Percentiles rank a stretch among this genome's conserved stretches.
Evolutionary conservation across 2,888 invertebrate genomes (phyloP).

Genomic region (Ypsolopha sequella): DNA sequence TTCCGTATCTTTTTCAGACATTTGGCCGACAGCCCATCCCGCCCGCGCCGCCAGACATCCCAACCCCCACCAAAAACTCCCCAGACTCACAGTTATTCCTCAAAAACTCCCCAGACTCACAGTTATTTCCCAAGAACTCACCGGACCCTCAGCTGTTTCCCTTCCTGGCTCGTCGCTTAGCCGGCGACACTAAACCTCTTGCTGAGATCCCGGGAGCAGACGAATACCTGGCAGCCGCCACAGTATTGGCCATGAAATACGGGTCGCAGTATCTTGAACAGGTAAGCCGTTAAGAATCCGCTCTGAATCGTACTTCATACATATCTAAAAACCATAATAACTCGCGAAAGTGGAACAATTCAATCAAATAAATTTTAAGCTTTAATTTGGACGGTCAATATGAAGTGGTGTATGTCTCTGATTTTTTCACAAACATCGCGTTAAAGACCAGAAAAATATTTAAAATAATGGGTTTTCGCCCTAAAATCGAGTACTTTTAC

Average conservation of each 20-base stretch:
- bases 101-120: conserved; percentile 76
- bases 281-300: conserved; percentile 22
- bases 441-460: too few species aligned
- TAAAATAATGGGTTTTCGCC: too few species aligned
- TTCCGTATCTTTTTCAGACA: conserved; percentile 77
- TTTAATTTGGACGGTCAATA: too few species aligned
- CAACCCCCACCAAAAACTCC: conserved; percentile 43
- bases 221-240: conserved; percentile 87
- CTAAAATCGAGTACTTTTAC: too few species aligned
- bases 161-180: conserved; percentile 80
- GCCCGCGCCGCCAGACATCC: conserved; percentile 50
- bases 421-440: too few species aligned
- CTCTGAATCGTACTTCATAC: too few species aligned
- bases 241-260: conserved; percentile 90
- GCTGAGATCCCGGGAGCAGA: conserved; percentile 67
- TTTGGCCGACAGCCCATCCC: conserved; percentile 90
- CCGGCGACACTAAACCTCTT: conserved; percentile 36
- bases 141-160: conserved; percentile 88
- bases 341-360: too few species aligned
- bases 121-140: conserved; percentile 76
- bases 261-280: conserved; percentile 77
- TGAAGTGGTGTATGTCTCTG: too few species aligned
- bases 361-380: too few species aligned
- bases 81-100: conserved; percentile 88
- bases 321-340: too few species aligned